A percentile compares a stretch with the other conserved stretches of the same genome.
These are phyloP conservation scores for Oreocharis arfaki DNA, from an alignment of 2,113 vertebrate species.

Conservation along the genomic window DNA sequence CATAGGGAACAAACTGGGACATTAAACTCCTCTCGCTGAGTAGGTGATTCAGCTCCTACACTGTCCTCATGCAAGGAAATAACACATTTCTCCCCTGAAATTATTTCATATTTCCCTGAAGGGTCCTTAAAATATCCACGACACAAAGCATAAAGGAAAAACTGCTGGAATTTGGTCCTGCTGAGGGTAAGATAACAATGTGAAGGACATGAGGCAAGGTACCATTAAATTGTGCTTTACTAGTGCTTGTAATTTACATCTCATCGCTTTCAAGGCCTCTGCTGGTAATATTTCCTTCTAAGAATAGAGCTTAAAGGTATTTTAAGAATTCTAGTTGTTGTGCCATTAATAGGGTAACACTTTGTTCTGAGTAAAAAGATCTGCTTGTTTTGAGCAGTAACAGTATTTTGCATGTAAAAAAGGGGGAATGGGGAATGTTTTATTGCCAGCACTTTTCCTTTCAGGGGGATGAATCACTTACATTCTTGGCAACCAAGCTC, in stretches of 20 bases:
- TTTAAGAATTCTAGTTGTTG: conserved; percentile 48
- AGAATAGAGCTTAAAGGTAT: conserved; percentile 37
- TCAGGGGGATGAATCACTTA: conserved; percentile 57
- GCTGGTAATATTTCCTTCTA: conserved; percentile 31
- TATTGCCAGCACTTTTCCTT: conserved; percentile 48
- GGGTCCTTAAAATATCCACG: background rate
- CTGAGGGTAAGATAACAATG: background rate
- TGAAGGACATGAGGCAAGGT: background rate
- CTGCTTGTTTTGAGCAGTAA: conserved; percentile 45
- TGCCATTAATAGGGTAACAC: conserved; percentile 27
- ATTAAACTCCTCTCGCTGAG: background rate
- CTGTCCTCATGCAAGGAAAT: background rate
- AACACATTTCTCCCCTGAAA: background rate
- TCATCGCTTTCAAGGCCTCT: conserved; percentile 1
- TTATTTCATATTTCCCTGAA: background rate
- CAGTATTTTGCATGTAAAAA: conserved; percentile 50
- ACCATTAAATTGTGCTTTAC: background rate
- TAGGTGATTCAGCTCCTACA: background rate
- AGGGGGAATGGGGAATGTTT: background rate
- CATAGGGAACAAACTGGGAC: background rate
- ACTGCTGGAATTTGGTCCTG: background rate
- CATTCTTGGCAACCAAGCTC: conserved; percentile 59
- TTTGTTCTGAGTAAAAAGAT: conserved; percentile 37
- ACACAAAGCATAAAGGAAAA: background rate
- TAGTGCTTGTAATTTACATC: background rate